Evolutionary conservation across 1,140 invertebrate species (phyloP), one percentile per base, ranked within the genome.

Genomic region (Apis cerana): DNA sequence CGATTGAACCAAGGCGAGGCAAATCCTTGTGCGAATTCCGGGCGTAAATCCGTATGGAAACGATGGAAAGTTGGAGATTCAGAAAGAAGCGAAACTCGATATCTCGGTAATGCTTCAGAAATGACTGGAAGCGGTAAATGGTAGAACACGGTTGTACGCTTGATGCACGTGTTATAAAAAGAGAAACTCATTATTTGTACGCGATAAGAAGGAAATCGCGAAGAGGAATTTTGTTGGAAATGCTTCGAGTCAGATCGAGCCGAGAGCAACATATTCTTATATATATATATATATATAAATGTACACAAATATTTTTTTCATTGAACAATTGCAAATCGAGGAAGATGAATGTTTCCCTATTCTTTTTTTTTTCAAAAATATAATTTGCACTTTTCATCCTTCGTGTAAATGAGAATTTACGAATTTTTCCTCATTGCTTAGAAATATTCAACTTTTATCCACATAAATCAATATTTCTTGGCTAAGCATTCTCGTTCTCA

Each of bases 1-100:
- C 68, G 69, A 89, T 83, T 67, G 71, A 89, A 81, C 77, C 79
- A 56, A 48, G 50, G 75, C 80, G 75, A 13, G 85, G 82, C 69
- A 88, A 92, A 91, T 90, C 90, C 88, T 89, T 90, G 90, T 91
- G 91, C 87, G 90, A 92, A 91, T 89, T 86, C 79, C 62, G 61
- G 65, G 54, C 70, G 62, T 71, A 80, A 87, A 83, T 85, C 80
- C 87, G 83, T 74, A 62, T 80, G 75, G 87, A 69, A 65, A 43
- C 59, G 64, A 19, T 69, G n/a, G 52, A 69, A 77, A 78, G 56
- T 59, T 70, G n/a, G 81, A 84, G 67, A 77, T 84, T 84, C 76
- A 27, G 61, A 56, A 62, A 70, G 75, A 77, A 80, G 54, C 79
- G 77, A 80, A 86, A 87, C 82, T 86, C 81, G 82, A 86, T 86